Evolutionary conservation across 2,797 vertebrate genomes (phyloP).

Genomic region (Myripristis murdjan): DNA sequence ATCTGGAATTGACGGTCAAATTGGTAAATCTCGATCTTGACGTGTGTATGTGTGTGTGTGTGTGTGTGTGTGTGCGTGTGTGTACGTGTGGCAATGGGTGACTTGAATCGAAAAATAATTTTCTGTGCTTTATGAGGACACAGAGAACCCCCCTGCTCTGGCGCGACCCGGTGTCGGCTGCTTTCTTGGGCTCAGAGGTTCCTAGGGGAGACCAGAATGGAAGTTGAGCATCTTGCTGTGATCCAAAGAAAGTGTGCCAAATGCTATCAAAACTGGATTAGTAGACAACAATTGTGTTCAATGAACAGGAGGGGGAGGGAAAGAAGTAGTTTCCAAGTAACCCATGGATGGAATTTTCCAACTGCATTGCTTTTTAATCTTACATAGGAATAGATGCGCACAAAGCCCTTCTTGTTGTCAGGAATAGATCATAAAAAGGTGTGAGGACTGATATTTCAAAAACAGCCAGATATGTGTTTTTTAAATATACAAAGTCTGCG

Average conservation of each 20-base stretch:
- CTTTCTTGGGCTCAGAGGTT: constrained; percentile 86
- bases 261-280: constrained; percentile 91
- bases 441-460: not conserved
- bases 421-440: constrained; percentile 3
- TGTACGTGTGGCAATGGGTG: constrained; percentile 65
- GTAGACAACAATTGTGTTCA: constrained; percentile 86
- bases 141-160: constrained; percentile 76
- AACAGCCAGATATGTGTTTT: too few species aligned
- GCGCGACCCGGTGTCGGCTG: constrained; percentile 81
- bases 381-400: constrained; percentile 52
- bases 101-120: constrained; percentile 83
- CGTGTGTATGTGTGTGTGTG: constrained; percentile 4
- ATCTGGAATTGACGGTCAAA: constrained; percentile 65
- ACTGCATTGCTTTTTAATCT: constrained; percentile 63
- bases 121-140: constrained; percentile 76
- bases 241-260: constrained; percentile 90
- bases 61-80: constrained; percentile 27
- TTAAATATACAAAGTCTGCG: too few species aligned
- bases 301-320: constrained; percentile 78
- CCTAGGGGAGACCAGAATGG: constrained; percentile 88
- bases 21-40: constrained; percentile 38
- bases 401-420: constrained; percentile 41
- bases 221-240: constrained; percentile 89
- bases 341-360: constrained; percentile 83
- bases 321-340: constrained; percentile 85